phyloP scores from a whole-genome alignment of 2,888 invertebrate genomes.

The Temnothorax rugatulus region DNA sequence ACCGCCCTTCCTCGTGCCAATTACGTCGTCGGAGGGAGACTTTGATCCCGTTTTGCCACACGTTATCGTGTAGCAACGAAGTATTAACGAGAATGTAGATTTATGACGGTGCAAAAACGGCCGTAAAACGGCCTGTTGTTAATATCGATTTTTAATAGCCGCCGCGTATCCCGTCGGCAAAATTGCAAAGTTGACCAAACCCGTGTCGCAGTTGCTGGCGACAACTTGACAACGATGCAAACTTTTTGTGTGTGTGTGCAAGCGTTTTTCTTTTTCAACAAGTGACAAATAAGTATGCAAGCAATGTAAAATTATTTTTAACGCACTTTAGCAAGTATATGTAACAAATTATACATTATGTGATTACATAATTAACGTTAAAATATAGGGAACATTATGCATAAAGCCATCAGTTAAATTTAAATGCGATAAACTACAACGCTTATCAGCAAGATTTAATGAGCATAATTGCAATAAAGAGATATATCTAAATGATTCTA shows the following conservation, averaged over 20 bases:
- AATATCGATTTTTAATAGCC: slow-evolving; percentile 34
- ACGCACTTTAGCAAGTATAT: background rate
- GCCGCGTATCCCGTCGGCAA: background rate
- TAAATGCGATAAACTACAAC: background rate
- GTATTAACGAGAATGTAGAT: slow-evolving; percentile 36
- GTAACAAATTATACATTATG: background rate
- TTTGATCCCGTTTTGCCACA: slow-evolving; percentile 34
- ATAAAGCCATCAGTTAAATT: background rate
- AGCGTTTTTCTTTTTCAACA: background rate
- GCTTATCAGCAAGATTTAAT: slow-evolving; percentile 13
- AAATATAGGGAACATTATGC: slow-evolving; percentile 6
- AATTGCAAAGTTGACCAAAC: slow-evolving; percentile 3
- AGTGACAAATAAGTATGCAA: background rate
- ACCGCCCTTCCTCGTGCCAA: slow-evolving; percentile 31
- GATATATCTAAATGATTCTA: background rate
- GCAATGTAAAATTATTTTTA: slow-evolving; percentile 10
- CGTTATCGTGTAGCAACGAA: background rate
- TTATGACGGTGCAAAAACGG: slow-evolving; percentile 15
- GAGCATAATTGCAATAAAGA: slow-evolving; percentile 15
- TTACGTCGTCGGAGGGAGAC: slow-evolving; percentile 14
- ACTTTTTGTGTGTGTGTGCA: no score
- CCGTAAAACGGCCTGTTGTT: slow-evolving; percentile 13
- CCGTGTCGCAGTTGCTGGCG: background rate
- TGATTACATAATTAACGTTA: slow-evolving; percentile 1
- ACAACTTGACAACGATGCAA: background rate